Conservation (phyloP, 1,140 invertebrate species). For the Rhyzopertha dominica region DNA sequence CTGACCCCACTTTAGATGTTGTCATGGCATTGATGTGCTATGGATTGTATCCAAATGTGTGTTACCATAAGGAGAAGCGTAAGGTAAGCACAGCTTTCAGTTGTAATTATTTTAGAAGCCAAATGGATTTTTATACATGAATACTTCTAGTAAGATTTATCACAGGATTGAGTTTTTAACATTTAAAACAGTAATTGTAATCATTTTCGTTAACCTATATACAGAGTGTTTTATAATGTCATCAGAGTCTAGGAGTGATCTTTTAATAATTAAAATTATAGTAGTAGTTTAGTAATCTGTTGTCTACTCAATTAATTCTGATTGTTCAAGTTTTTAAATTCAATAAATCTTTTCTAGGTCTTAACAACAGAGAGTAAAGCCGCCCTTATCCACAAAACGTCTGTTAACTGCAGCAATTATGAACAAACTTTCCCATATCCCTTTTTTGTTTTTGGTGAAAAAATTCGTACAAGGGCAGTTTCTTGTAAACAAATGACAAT, state of each 20-base stretch:
- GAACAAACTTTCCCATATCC: slow-evolving; percentile 86
- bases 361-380: slow-evolving; percentile 91
- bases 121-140: too few species aligned
- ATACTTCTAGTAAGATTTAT: too few species aligned
- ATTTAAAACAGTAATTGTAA: neutral
- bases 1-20: slow-evolving; percentile 78
- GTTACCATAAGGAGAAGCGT: slow-evolving; percentile 90
- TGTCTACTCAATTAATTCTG: too few species aligned
- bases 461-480: slow-evolving; percentile 94
- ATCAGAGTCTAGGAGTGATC: too few species aligned
- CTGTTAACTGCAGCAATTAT: slow-evolving; percentile 87
- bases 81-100: slow-evolving; percentile 57
- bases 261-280: too few species aligned
- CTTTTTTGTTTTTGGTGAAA: slow-evolving; percentile 97
- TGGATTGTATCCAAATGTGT: slow-evolving; percentile 96
- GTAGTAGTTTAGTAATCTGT: too few species aligned
- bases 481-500: slow-evolving; percentile 97
- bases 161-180: neutral
- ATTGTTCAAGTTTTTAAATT: slow-evolving; percentile 10
- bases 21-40: slow-evolving; percentile 81
- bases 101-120: too few species aligned
- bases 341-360: slow-evolving; percentile 53
- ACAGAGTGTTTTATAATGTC: too few species aligned
- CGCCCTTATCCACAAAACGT: slow-evolving; percentile 94
- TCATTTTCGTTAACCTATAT: too few species aligned